Conservation (phyloP, 2,888 invertebrate species). For the Pandemis cinnamomeana region DNA sequence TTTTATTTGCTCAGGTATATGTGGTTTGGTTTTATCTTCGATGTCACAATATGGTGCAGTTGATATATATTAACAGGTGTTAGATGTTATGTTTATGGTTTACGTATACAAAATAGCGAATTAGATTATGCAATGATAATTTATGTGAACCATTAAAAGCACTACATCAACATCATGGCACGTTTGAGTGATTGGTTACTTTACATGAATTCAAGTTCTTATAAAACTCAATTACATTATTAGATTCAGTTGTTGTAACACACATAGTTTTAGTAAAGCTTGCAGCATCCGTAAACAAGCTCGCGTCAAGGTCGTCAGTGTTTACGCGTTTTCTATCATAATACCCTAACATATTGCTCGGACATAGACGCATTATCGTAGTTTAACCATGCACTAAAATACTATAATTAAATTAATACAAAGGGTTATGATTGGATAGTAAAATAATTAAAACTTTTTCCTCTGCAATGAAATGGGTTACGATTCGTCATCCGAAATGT, state of each 20-base stretch:
- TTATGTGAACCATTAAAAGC: neutral
- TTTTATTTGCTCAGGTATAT: slow-evolving; percentile 69
- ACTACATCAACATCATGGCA: no score
- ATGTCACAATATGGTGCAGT: slow-evolving; percentile 21
- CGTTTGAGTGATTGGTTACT: neutral
- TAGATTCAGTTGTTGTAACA: slow-evolving; percentile 4
- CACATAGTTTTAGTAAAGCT: slow-evolving; percentile 63
- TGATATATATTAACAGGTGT: slow-evolving; percentile 17
- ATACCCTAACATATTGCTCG: slow-evolving; percentile 53
- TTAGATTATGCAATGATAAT: neutral
- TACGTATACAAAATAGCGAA: neutral
- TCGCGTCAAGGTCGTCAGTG: slow-evolving; percentile 69
- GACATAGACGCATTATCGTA: slow-evolving; percentile 37
- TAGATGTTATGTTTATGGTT: slow-evolving; percentile 1
- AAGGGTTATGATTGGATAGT: neutral
- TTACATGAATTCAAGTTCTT: neutral
- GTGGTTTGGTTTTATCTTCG: slow-evolving; percentile 45
- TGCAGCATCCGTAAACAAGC: slow-evolving; percentile 74
- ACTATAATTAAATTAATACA: neutral
- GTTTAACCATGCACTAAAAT: neutral
- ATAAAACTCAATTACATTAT: neutral
- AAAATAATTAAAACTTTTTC: neutral
- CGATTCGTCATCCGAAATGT: neutral
- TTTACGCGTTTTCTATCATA: slow-evolving; percentile 63
- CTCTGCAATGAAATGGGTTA: neutral